Conservation (phyloP, 2,113 vertebrate species). For the Oreochromis niloticus region DNA sequence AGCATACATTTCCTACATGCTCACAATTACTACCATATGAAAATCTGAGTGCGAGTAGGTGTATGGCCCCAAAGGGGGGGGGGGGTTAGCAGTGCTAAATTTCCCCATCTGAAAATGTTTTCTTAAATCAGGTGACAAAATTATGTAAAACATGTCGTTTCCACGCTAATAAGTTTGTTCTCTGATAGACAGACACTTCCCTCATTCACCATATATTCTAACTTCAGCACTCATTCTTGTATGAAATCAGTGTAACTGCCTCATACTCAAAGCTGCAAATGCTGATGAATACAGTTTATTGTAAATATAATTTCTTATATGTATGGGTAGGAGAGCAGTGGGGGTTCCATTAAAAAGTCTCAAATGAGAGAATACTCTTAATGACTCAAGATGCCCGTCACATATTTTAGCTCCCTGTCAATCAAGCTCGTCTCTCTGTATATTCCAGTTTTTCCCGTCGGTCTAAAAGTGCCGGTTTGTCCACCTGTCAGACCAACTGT, state of each 20-base stretch:
- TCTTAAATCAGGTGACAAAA: no score
- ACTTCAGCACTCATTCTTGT: neutral
- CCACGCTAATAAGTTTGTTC: no score
- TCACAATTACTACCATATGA: neutral
- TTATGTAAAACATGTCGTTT: no score
- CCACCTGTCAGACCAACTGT: conserved; percentile 11
- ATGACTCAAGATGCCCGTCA: neutral
- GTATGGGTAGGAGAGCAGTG: neutral
- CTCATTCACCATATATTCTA: neutral
- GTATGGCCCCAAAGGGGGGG: neutral
- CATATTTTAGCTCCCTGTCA: neutral
- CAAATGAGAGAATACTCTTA: neutral
- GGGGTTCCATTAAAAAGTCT: neutral
- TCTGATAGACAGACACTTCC: neutral
- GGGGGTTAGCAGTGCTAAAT: no score
- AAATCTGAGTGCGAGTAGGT: neutral
- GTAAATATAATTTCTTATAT: neutral
- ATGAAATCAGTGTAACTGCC: neutral
- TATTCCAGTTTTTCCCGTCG: neutral
- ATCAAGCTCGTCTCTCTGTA: neutral
- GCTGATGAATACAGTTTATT: neutral
- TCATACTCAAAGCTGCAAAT: neutral
- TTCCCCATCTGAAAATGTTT: no score
- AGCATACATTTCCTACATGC: neutral
- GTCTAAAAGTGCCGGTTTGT: conserved; percentile 10